Conservation (phyloP, 1,140 invertebrate species). For the Drosophila obscura region DNA sequence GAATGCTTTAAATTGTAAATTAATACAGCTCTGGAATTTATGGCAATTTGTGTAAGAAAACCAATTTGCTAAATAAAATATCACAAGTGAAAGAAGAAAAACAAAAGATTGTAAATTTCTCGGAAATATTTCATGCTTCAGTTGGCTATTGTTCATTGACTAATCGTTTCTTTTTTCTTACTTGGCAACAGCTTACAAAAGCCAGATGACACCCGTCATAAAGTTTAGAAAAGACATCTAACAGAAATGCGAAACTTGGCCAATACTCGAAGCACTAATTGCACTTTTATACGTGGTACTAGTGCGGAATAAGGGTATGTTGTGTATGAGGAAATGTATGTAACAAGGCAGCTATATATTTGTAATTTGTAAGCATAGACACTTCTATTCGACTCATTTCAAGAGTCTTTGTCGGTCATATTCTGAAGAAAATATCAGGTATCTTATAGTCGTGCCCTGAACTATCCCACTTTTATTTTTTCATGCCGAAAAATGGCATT, state of each 20-base stretch:
- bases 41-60: not conserved
- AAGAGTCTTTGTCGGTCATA: too few species aligned
- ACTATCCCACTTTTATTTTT: too few species aligned
- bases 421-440: too few species aligned
- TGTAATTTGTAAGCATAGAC: too few species aligned
- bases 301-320: too few species aligned
- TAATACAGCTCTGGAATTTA: not conserved
- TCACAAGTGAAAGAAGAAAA: slow-evolving; percentile 1
- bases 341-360: too few species aligned
- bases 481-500: too few species aligned
- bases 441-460: too few species aligned
- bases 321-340: too few species aligned
- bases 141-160: slow-evolving; percentile 32
- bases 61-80: slow-evolving; percentile 10
- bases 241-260: slow-evolving; percentile 27
- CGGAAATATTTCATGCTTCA: slow-evolving; percentile 15
- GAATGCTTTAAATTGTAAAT: not conserved
- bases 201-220: slow-evolving; percentile 63
- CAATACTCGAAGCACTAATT: slow-evolving; percentile 36
- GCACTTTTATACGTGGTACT: slow-evolving; percentile 18
- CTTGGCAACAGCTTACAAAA: slow-evolving; percentile 39
- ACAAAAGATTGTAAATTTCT: not conserved
- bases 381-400: too few species aligned
- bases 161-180: slow-evolving; percentile 34
- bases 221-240: slow-evolving; percentile 50